phyloP scores from a whole-genome alignment of 2,888 invertebrate genomes.

The Entomobrya proxima region DNA sequence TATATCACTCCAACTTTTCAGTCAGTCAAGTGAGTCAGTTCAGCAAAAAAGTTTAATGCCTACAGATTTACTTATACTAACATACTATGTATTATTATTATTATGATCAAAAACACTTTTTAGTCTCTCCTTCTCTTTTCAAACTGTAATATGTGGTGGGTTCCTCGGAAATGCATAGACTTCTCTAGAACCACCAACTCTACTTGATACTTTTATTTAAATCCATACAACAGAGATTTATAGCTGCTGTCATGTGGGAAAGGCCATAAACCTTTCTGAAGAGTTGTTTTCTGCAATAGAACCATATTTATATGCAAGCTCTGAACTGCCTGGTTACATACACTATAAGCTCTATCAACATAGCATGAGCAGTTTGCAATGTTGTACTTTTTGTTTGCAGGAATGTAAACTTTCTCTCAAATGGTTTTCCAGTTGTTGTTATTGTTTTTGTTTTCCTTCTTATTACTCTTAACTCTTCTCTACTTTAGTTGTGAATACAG shows the following conservation, averaged over 20 bases:
- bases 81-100: neutral
- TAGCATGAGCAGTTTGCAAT: neutral
- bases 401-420: constrained; percentile 29
- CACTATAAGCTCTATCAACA: neutral
- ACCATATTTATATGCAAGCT: neutral
- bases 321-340: neutral
- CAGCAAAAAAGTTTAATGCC: constrained; percentile 11
- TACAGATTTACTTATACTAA: neutral
- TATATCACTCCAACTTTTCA: constrained; percentile 11
- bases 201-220: constrained; percentile 60
- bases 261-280: constrained; percentile 61
- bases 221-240: constrained; percentile 63
- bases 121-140: constrained; percentile 1
- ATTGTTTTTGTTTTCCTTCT: constrained; percentile 31
- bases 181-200: neutral
- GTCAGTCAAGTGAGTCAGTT: constrained; percentile 5
- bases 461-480: neutral
- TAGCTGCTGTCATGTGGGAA: constrained; percentile 61
- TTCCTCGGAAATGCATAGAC: constrained; percentile 7
- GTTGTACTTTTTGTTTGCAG: constrained; percentile 24
- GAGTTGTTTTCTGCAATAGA: neutral
- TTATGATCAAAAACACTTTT: constrained; percentile 19
- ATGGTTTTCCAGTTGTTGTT: constrained; percentile 7
- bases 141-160: constrained; percentile 13
- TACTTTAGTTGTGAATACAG: neutral